These are phyloP conservation scores for Zaprionus taronus DNA, from an alignment of 1,140 invertebrate species.

Conservation along the genomic window DNA sequence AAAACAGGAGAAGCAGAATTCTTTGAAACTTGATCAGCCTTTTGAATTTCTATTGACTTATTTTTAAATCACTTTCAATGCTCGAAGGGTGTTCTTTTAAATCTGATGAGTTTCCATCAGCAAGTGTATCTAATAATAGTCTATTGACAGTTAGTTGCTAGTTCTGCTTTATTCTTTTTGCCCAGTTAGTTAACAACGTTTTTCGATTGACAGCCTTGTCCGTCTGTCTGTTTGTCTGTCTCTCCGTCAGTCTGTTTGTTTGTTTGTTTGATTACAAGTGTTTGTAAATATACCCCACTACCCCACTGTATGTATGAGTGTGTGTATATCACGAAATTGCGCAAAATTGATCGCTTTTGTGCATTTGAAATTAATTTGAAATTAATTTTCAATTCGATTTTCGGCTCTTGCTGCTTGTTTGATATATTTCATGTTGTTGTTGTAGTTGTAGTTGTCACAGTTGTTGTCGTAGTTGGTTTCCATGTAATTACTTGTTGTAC, in stretches of 20 bases:
- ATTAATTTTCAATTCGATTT: constrained; percentile 80
- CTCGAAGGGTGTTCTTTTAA: too few species aligned
- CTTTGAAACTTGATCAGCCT: too few species aligned
- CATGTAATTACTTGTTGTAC: constrained; percentile 58
- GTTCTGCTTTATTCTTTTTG: not conserved
- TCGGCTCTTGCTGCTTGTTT: constrained; percentile 30
- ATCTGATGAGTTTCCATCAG: not conserved
- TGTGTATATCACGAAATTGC: constrained; percentile 67
- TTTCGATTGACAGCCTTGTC: constrained; percentile 53
- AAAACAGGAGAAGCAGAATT: too few species aligned
- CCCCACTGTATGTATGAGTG: constrained; percentile 8
- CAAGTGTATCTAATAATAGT: constrained; percentile 4
- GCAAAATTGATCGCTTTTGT: constrained; percentile 74
- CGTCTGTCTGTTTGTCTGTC: constrained; percentile 6
- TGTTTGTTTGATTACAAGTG: constrained; percentile 58
- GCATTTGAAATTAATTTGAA: constrained; percentile 78
- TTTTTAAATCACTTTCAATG: too few species aligned
- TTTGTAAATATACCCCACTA: constrained; percentile 37
- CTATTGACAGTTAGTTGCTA: too few species aligned
- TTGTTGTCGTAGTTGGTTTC: constrained; percentile 27
- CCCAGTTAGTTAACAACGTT: constrained; percentile 14
- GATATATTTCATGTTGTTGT: constrained; percentile 31
- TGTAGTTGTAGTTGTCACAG: not conserved
- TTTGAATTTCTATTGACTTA: too few species aligned
- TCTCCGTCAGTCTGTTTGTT: not conserved